Percentiles rank a stretch among this genome's conserved stretches.
Conservation (phyloP, 2,113 vertebrate genomes). For the Phalacrocorax aristotelis region DNA sequence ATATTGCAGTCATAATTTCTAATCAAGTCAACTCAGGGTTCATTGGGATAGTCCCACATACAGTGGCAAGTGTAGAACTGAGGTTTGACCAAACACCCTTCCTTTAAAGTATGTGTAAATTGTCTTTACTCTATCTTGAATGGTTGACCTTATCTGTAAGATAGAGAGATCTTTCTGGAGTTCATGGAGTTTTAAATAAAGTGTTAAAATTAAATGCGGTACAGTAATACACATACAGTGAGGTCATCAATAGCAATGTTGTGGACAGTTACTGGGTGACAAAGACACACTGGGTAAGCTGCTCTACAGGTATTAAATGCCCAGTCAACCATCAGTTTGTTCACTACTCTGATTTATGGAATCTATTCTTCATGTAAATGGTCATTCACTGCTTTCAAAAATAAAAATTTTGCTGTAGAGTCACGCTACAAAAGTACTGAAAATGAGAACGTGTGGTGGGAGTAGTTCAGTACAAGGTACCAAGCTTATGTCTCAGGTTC, state of each 20-base stretch:
- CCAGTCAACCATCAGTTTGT: neutral
- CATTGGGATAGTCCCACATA: neutral
- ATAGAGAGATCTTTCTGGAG: neutral
- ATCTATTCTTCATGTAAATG: neutral
- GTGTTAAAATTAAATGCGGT: neutral
- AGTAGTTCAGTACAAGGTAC: neutral
- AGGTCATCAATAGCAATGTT: neutral
- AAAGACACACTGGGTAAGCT: neutral
- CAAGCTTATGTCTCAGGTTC: neutral
- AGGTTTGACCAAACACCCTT: neutral
- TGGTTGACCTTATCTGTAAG: neutral
- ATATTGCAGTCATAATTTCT: neutral
- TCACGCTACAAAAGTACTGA: neutral
- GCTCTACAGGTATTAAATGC: neutral
- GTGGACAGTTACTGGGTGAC: neutral
- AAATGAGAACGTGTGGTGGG: neutral
- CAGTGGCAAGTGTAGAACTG: neutral
- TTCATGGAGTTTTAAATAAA: neutral
- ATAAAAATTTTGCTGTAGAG: neutral
- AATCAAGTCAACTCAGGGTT: neutral
- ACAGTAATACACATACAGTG: neutral
- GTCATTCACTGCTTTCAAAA: neutral
- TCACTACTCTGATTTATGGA: neutral
- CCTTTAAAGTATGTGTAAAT: neutral
- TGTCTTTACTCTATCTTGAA: neutral